Conservation (phyloP, 2,797 vertebrate genomes). For the Setipinna tenuifilis region DNA sequence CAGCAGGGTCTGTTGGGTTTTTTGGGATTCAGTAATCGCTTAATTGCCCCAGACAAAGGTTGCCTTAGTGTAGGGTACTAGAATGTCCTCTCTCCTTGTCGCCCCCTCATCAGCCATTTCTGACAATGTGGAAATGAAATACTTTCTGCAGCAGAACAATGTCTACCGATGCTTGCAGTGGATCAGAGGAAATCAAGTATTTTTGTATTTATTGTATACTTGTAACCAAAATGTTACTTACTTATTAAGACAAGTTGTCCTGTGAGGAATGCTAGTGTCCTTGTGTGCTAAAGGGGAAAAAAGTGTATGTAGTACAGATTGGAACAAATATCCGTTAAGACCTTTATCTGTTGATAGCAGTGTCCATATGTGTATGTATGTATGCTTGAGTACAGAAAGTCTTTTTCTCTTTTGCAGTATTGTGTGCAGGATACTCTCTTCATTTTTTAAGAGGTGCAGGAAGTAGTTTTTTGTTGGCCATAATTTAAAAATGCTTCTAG, state of each 20-base stretch:
- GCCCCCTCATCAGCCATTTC: neutral
- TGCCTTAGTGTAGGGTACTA: neutral
- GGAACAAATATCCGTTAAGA: neutral
- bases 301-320: neutral
- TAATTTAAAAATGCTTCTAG: neutral
- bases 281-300: neutral
- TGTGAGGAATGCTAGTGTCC: neutral
- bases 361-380: constrained; percentile 8
- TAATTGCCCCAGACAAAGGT: neutral
- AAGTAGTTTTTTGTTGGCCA: neutral
- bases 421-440: neutral
- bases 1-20: neutral
- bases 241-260: neutral
- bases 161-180: constrained; percentile 41
- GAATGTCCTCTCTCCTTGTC: neutral
- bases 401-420: constrained; percentile 8
- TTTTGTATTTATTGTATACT: constrained; percentile 76
- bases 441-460: neutral
- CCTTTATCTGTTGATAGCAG: neutral
- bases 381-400: neutral
- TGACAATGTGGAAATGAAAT: constrained; percentile 26
- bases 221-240: constrained; percentile 61
- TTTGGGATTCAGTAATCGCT: neutral
- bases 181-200: constrained; percentile 60
- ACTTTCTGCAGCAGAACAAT: constrained; percentile 30